A percentile compares a stretch with the other conserved stretches of the same genome.
Evolutionary conservation across 2,113 vertebrate species (phyloP).

Genomic region (Scalopus aquaticus): DNA sequence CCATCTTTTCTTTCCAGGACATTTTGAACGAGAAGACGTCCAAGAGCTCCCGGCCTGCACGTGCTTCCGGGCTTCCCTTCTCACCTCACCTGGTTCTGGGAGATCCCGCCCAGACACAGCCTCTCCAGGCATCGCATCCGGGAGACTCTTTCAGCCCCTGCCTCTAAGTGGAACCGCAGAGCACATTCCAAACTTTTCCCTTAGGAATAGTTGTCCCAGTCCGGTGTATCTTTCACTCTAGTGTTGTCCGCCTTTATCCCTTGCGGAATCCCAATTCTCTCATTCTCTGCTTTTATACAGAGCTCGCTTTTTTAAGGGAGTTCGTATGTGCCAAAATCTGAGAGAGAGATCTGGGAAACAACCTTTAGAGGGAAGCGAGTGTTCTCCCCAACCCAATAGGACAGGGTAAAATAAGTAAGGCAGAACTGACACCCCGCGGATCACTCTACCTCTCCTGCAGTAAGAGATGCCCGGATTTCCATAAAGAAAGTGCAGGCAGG

Average conservation of each 20-base stretch:
- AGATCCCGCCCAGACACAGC: background rate
- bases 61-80: background rate
- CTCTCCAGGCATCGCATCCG: background rate
- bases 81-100: background rate
- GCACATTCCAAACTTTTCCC: background rate
- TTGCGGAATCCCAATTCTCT: background rate
- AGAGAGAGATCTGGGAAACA: background rate
- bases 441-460: rapidly evolving
- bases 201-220: background rate
- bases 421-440: background rate
- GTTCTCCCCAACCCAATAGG: background rate
- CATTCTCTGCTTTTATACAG: background rate
- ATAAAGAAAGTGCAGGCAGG: background rate
- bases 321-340: background rate
- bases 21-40: background rate
- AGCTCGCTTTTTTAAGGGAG: background rate
- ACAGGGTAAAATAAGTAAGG: background rate
- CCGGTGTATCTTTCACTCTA: background rate
- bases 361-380: background rate
- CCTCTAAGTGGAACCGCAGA: background rate
- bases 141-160: background rate
- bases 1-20: background rate
- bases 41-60: background rate
- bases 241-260: background rate
- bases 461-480: background rate